A percentile compares a stretch with the other conserved stretches of the same genome.
phyloP scores from a whole-genome alignment of 53 echinoderm and acorn worm species.

The Apostichopus leukothele region DNA sequence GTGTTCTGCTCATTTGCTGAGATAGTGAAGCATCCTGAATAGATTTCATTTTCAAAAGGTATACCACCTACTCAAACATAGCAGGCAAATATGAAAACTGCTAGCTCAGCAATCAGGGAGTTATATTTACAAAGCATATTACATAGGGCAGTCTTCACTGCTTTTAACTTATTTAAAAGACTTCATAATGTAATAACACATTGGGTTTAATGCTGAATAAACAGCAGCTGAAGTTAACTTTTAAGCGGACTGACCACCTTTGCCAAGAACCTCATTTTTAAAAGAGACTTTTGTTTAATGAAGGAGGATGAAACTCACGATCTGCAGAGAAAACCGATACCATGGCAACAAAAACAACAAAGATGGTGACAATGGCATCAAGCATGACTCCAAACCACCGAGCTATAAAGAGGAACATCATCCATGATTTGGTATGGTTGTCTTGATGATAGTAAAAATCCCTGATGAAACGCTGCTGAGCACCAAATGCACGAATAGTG shows the following conservation, averaged over 20 bases:
- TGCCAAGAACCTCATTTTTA: background rate
- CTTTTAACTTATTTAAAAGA: background rate
- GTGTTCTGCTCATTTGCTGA: no score
- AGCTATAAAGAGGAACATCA: constrained; percentile 68
- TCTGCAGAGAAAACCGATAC: constrained; percentile 67
- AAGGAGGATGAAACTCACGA: constrained; percentile 56
- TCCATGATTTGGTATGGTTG: constrained; percentile 79
- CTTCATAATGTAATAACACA: background rate
- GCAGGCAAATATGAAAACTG: no score
- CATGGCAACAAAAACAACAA: constrained; percentile 69
- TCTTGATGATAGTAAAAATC: constrained; percentile 77
- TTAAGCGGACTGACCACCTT: no score
- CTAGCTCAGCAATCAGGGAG: no score
- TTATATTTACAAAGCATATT: no score
- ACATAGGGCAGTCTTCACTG: no score
- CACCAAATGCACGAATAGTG: constrained; percentile 81
- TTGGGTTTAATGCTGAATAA: background rate
- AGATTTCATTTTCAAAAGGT: no score
- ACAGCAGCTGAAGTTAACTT: background rate
- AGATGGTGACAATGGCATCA: constrained; percentile 65
- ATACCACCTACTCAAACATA: no score
- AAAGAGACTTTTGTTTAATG: background rate
- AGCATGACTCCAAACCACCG: constrained; percentile 90
- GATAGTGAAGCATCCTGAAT: no score
- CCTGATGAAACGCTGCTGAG: constrained; percentile 66